These are phyloP conservation scores for Actinostola sp. DNA, from an alignment of 92 coral and sea anemone genomes.

Conservation along the genomic window DNA sequence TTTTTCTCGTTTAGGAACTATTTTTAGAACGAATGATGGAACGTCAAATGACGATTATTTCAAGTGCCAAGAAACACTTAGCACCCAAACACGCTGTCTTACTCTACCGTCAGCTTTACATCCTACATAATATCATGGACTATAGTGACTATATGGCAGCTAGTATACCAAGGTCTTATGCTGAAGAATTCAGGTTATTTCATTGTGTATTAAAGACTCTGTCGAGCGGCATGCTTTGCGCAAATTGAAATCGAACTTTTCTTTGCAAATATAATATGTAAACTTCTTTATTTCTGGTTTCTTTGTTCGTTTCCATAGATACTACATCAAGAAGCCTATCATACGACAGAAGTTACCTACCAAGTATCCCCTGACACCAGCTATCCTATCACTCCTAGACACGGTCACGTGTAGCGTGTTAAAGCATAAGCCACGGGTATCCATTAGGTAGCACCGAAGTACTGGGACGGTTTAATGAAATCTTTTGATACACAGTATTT, in stretches of 20 bases:
- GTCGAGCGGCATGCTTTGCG: neutral
- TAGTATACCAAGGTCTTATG: conserved; percentile 73
- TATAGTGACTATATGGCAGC: conserved; percentile 70
- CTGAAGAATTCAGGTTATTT: conserved; percentile 91
- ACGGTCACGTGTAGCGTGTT: conserved; percentile 65
- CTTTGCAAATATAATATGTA: no score
- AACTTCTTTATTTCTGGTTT: neutral
- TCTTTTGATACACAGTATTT: neutral
- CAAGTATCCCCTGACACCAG: conserved; percentile 79
- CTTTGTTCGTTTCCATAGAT: conserved; percentile 41
- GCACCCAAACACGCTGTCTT: conserved; percentile 83
- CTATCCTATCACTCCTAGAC: conserved; percentile 74
- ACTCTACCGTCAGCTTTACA: conserved; percentile 74
- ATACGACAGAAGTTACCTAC: conserved; percentile 69
- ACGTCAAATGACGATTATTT: conserved; percentile 64
- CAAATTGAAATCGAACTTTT: neutral
- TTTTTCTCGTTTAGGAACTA: conserved; percentile 49
- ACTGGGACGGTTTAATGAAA: neutral
- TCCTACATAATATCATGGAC: conserved; percentile 84
- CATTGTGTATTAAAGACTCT: neutral
- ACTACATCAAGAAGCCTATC: conserved; percentile 76
- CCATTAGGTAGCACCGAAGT: conserved; percentile 33
- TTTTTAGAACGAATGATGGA: conserved; percentile 76
- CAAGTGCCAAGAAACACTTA: conserved; percentile 44
- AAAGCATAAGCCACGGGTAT: conserved; percentile 32